These are phyloP conservation scores for Tuta absoluta DNA, from an alignment of 2,888 invertebrate genomes.

Conservation along the genomic window DNA sequence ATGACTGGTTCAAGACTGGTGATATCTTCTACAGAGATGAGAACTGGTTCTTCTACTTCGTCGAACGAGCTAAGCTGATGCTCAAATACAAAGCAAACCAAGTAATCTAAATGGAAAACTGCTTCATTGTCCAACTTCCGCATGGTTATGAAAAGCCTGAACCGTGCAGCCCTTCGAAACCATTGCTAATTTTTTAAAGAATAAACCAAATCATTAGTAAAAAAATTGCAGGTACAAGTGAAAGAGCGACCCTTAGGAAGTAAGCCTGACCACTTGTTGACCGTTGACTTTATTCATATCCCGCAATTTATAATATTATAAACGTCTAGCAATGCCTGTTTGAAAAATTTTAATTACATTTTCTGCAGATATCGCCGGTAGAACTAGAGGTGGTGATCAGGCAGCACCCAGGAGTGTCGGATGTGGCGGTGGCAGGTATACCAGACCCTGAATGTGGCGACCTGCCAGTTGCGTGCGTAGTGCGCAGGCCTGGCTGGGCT, in stretches of 20 bases:
- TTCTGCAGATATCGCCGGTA: conserved; percentile 46
- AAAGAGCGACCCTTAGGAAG: no score
- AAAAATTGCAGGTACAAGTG: no score
- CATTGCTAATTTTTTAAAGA: no score
- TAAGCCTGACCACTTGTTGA: no score
- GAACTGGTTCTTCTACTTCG: conserved; percentile 68
- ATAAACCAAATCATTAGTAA: no score
- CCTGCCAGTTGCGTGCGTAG: conserved; percentile 55
- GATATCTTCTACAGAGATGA: conserved; percentile 77
- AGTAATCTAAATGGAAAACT: no score
- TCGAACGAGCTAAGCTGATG: conserved; percentile 76
- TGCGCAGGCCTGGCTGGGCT: conserved; percentile 39
- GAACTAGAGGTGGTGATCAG: conserved; percentile 48
- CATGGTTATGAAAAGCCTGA: no score
- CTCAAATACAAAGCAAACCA: conserved; percentile 76
- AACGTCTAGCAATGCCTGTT: conserved; percentile 59
- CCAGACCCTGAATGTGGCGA: conserved; percentile 52
- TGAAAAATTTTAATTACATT: not conserved
- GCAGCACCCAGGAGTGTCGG: conserved; percentile 49
- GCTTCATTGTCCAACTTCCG: no score
- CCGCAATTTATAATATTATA: no score
- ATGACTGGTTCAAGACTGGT: conserved; percentile 75
- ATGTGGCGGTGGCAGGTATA: conserved; percentile 53
- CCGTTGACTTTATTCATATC: no score
- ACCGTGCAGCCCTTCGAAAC: no score